phyloP scores from a whole-genome alignment of 2,888 invertebrate genomes.

The Balanococcus diminutus region DNA sequence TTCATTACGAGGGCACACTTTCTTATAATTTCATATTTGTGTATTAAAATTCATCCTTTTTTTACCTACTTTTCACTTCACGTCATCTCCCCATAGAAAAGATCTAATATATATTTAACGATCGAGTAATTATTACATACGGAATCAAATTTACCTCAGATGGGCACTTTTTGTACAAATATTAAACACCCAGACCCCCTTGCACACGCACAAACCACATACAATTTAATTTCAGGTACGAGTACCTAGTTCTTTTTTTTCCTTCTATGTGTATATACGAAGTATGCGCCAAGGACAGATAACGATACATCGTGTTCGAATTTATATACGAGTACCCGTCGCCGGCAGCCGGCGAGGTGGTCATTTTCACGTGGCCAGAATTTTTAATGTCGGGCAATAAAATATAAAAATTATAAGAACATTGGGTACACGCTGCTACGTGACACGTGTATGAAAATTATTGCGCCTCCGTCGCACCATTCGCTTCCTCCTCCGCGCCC shows the following conservation, averaged over 20 bases:
- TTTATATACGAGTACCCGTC: not conserved
- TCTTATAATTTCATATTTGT: too few relatives aligned
- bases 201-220: not conserved
- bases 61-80: not conserved
- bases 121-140: not conserved
- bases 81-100: not conserved
- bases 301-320: conserved; percentile 4
- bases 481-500: not conserved
- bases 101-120: not conserved
- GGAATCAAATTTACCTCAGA: not conserved
- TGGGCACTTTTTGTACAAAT: too few relatives aligned
- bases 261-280: not conserved
- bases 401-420: conserved; percentile 22
- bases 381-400: conserved; percentile 6
- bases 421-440: not conserved
- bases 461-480: not conserved
- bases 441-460: conserved; percentile 11
- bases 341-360: not conserved
- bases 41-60: not conserved
- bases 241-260: too few relatives aligned
- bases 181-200: too few relatives aligned
- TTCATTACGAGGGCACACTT: not conserved
- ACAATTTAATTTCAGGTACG: not conserved
- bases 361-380: conserved; percentile 24
- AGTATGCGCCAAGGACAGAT: not conserved